phyloP scores from a whole-genome alignment of 1,140 invertebrate genomes.

The Aphis gossypii region DNA sequence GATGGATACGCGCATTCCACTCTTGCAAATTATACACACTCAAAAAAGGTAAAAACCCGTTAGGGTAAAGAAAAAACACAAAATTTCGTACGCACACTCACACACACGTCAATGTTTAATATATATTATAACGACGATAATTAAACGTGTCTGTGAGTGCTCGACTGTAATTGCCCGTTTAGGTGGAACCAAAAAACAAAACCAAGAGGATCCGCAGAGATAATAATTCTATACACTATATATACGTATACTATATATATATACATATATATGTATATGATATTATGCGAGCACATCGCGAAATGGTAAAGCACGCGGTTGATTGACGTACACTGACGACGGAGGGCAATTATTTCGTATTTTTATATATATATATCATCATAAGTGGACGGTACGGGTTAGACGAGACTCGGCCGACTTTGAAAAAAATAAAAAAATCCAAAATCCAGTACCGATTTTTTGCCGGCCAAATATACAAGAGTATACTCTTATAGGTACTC shows the following conservation, averaged over 20 bases:
- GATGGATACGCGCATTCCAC: background rate
- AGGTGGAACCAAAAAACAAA: background rate
- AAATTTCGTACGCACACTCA: background rate
- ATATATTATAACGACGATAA: background rate
- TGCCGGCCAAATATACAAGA: background rate
- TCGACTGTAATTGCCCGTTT: slow-evolving; percentile 28
- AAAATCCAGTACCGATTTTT: background rate
- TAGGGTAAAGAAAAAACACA: background rate
- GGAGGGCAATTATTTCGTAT: background rate
- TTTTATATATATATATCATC: background rate
- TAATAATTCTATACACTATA: background rate
- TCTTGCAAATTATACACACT: slow-evolving; percentile 41
- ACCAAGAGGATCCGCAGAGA: background rate
- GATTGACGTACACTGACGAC: slow-evolving; percentile 28
- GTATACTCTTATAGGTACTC: background rate
- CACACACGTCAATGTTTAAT: background rate
- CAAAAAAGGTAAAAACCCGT: slow-evolving; percentile 1
- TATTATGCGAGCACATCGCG: background rate
- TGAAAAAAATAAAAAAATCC: background rate
- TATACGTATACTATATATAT: background rate
- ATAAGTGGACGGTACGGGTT: background rate
- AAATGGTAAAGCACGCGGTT: slow-evolving; percentile 51
- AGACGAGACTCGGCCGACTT: no score
- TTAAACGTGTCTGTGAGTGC: slow-evolving; percentile 48
- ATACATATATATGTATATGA: background rate